phyloP scores from a whole-genome alignment of 2,797 vertebrate genomes.

The Gila robusta region DNA sequence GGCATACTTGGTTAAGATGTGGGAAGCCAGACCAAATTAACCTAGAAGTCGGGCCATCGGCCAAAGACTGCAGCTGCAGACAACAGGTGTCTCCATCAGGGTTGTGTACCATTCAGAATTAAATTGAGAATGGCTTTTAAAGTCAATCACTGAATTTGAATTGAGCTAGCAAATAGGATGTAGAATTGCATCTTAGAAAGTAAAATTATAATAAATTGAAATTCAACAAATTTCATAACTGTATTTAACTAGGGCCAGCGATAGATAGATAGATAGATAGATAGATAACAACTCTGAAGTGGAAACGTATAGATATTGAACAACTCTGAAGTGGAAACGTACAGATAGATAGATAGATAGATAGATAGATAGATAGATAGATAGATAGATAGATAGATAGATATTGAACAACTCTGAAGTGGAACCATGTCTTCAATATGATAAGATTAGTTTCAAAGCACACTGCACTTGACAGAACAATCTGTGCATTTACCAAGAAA shows the following conservation, averaged over 20 bases:
- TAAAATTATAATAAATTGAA: background rate
- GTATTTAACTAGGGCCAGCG: background rate
- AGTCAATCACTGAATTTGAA: background rate
- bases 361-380: background rate
- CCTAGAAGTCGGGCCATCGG: slow-evolving; percentile 29
- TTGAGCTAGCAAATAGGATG: background rate
- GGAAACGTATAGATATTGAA: no score
- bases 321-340: no score
- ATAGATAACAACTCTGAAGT: no score
- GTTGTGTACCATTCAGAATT: background rate
- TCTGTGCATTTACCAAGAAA: background rate
- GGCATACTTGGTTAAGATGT: slow-evolving; percentile 37
- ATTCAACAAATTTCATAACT: background rate
- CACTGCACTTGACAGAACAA: background rate
- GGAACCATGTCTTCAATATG: no score
- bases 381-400: no score
- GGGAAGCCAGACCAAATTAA: slow-evolving; percentile 46
- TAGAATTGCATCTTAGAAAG: background rate
- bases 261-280: background rate
- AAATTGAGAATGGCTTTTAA: slow-evolving; percentile 1
- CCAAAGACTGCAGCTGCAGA: slow-evolving; percentile 44
- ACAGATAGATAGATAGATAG: background rate
- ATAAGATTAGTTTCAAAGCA: background rate
- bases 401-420: no score
- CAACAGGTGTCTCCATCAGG: slow-evolving; percentile 9